Base-by-base conservation (phyloP, 2,888 invertebrate species). In the Drosophila infuscata region DNA sequence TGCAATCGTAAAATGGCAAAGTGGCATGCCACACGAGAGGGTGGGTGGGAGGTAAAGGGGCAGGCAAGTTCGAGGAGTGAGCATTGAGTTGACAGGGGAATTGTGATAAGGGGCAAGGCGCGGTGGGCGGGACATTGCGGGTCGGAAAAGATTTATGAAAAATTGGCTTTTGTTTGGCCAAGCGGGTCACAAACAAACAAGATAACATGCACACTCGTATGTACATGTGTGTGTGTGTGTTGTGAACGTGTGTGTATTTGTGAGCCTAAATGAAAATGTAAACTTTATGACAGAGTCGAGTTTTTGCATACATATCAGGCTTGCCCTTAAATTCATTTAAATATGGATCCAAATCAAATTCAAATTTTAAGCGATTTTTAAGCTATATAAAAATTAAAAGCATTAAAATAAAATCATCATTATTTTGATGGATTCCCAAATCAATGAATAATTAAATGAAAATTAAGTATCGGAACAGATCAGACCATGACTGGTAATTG, bases 111-210 rank as follows among this genome's bases (percentile, higher is more conserved):
- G 60, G 56, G n/a, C 36, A 25, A 25, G 49, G 59, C 46, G 59
- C 41, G 35, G 36, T 35, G 57, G 32, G 46, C 49, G 41, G 17
- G 46, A 43, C 3, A 12, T 25, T 54, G 57, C 15, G 58, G 59
- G 52, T 62, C 33, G 63, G 62, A 73, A 76, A 79, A 89, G 89
- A 89, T 85, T 85, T 85, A 89, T 89, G 89, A 83, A 89, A 85
- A 87, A 85, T 89, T 86, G 89, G 79, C 89, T 83, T 86, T 83
- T 72, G 79, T 82, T 72, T 82, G 80, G 82, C 63, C 80, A 76
- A 72, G 71, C 76, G 76, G 79, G 70, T 70, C 81, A 65, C 75
- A 80, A 70, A 59, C 81, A 79, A 88, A 83, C 79, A 79, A 83
- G 89, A 89, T 85, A 85, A 82, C 82, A 74, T 63, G 52, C 48